These are phyloP conservation scores for Erebia epiphron DNA, from an alignment of 2,888 invertebrate genomes.

Conservation along the genomic window DNA sequence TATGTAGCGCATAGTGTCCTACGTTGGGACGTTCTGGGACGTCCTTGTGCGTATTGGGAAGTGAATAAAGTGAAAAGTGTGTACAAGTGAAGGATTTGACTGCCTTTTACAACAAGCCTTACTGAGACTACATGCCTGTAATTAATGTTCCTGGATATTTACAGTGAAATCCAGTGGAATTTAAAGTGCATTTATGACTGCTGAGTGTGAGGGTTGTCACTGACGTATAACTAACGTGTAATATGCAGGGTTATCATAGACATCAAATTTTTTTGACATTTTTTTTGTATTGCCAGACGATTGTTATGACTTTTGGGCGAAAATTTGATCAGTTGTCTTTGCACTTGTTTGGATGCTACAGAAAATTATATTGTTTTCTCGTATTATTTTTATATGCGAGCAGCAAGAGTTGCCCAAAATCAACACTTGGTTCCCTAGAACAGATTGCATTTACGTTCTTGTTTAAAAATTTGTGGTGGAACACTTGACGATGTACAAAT, in stretches of 20 bases:
- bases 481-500: no score
- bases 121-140: conserved; percentile 8
- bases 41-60: conserved; percentile 46
- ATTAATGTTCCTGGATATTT: conserved; percentile 5
- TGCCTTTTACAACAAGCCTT: conserved; percentile 7
- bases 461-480: no score
- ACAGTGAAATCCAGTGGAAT: background rate
- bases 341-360: no score
- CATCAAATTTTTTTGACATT: background rate
- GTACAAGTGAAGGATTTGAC: background rate
- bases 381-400: no score
- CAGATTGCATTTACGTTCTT: no score
- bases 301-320: no score
- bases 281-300: no score
- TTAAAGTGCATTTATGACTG: conserved; percentile 13
- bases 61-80: conserved; percentile 34
- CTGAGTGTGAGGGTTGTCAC: background rate
- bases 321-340: no score
- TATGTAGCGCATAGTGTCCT: conserved; percentile 61
- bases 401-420: no score
- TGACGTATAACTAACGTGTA: background rate
- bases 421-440: no score
- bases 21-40: conserved; percentile 56
- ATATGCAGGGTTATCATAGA: no score
- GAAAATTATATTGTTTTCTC: no score